A percentile compares a stretch with the other conserved stretches of the same genome.
Evolutionary conservation across 2,797 vertebrate genomes (phyloP).

Genomic region (Buceros bicornis): DNA sequence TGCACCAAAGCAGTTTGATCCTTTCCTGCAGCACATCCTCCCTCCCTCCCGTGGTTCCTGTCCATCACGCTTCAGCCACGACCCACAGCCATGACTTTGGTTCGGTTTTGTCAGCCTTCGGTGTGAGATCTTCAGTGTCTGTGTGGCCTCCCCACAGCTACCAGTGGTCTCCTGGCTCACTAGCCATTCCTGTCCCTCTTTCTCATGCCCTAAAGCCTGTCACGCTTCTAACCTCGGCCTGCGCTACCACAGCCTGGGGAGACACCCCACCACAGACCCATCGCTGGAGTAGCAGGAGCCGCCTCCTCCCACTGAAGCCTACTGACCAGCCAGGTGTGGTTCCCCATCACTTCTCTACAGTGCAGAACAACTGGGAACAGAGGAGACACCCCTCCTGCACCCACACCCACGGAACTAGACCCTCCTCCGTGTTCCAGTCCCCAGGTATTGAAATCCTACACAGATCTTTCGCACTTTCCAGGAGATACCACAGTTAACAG

Average conservation of each 20-base stretch:
- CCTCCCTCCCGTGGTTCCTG: background rate
- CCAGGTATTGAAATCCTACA: background rate
- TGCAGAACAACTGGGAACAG: background rate
- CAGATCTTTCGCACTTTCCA: background rate
- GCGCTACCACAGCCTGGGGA: background rate
- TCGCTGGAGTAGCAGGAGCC: background rate
- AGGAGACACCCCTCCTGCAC: background rate
- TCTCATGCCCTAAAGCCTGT: background rate
- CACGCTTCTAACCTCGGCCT: background rate
- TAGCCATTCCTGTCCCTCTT: background rate
- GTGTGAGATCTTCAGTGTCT: accelerated
- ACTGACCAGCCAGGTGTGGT: background rate
- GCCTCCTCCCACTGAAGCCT: background rate
- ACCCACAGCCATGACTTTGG: background rate
- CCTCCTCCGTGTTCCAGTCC: background rate
- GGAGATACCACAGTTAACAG: background rate
- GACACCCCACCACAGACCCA: background rate
- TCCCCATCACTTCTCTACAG: background rate
- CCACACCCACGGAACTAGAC: accelerated
- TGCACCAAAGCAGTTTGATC: background rate
- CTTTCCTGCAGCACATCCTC: background rate
- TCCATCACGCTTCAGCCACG: accelerated
- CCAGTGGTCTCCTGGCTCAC: background rate
- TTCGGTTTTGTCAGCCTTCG: background rate
- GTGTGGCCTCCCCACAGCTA: accelerated